These are phyloP conservation scores for Merops nubicus DNA, from an alignment of 2,113 vertebrate genomes.

Conservation along the genomic window DNA sequence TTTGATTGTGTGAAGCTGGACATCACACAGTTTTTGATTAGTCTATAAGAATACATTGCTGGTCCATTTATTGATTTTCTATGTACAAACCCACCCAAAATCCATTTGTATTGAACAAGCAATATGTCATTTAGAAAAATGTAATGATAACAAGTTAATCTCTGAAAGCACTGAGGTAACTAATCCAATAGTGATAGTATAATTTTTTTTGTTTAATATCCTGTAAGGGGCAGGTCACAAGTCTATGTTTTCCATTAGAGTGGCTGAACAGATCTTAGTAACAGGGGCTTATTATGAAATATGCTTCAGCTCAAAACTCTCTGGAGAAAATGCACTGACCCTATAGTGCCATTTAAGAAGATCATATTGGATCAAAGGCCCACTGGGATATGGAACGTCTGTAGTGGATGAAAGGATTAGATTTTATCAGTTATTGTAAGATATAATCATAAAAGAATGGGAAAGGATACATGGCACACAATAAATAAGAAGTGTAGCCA, in stretches of 20 bases:
- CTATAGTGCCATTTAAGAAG: neutral
- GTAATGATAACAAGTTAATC: neutral
- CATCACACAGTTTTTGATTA: neutral
- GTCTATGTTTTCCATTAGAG: neutral
- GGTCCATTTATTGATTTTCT: neutral
- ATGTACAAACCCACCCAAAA: neutral
- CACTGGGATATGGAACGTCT: neutral
- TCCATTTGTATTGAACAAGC: neutral
- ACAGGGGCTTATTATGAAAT: neutral
- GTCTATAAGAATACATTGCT: neutral
- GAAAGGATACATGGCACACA: neutral
- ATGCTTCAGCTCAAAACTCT: neutral
- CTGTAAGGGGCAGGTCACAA: neutral
- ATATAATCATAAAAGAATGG: neutral
- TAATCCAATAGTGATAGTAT: neutral
- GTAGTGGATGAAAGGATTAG: neutral
- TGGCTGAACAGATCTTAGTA: neutral
- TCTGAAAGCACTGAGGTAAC: neutral
- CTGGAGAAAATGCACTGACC: neutral
- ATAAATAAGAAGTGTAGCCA: neutral
- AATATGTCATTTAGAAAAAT: neutral
- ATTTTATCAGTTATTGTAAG: slow-evolving; percentile 8
- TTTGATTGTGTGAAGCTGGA: neutral
- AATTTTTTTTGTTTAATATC: neutral
- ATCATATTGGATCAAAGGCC: slow-evolving; percentile 4